Evolutionary conservation across 1,140 invertebrate species (phyloP).

Genomic region (Contarinia nasturtii): DNA sequence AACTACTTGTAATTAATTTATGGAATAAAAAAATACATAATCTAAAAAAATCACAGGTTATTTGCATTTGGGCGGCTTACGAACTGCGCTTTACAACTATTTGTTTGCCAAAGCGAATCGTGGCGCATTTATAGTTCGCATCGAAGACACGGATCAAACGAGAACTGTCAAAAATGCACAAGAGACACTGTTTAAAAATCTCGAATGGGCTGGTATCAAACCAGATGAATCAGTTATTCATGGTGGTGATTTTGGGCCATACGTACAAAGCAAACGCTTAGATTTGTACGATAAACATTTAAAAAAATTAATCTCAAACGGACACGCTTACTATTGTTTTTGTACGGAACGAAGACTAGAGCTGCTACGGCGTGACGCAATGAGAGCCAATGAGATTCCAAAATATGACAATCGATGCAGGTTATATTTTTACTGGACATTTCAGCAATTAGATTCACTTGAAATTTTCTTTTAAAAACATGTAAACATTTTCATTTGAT

Average conservation of each 20-base stretch:
- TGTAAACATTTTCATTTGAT: no score
- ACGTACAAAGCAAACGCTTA: slow-evolving; percentile 66
- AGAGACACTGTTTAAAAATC: slow-evolving; percentile 54
- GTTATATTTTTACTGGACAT: no score
- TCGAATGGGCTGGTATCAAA: slow-evolving; percentile 69
- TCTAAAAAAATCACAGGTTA: slow-evolving; percentile 33
- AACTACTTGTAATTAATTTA: neutral
- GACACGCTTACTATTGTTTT: slow-evolving; percentile 77
- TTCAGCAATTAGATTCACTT: no score
- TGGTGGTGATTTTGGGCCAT: slow-evolving; percentile 67
- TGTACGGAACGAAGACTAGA: slow-evolving; percentile 69
- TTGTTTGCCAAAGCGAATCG: slow-evolving; percentile 65
- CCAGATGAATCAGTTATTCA: slow-evolving; percentile 69
- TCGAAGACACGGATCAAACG: slow-evolving; percentile 93
- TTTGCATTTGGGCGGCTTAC: slow-evolving; percentile 79
- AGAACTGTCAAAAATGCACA: slow-evolving; percentile 56
- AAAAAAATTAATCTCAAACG: slow-evolving; percentile 46
- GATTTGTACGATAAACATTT: slow-evolving; percentile 52
- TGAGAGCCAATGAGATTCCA: slow-evolving; percentile 46
- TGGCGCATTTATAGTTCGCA: slow-evolving; percentile 77
- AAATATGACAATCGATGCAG: slow-evolving; percentile 92
- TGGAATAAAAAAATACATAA: neutral
- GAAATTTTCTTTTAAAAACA: no score
- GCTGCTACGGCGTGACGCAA: slow-evolving; percentile 62
- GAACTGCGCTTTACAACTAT: slow-evolving; percentile 93